Percentiles rank a stretch among this genome's conserved stretches.
Evolutionary conservation across 2,888 invertebrate species (phyloP).

Genomic region (Eupithecia subumbrata): DNA sequence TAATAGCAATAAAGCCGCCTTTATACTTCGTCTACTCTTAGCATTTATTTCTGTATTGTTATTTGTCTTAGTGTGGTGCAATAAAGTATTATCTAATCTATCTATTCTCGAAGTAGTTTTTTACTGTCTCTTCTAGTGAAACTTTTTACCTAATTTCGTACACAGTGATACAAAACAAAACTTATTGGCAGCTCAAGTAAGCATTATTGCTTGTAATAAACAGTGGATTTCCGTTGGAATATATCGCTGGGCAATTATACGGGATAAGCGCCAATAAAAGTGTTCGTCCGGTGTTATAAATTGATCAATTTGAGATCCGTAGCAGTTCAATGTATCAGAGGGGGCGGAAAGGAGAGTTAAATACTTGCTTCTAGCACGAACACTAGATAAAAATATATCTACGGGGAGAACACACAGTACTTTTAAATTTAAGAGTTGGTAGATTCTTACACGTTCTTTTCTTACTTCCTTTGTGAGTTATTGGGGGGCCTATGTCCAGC

Average conservation of each 20-base stretch:
- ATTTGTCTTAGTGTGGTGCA: too few relatives aligned
- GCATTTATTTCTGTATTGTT: too few relatives aligned
- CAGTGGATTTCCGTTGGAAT: slow-evolving; percentile 56
- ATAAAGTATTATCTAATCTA: too few relatives aligned
- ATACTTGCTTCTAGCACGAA: slow-evolving; percentile 3
- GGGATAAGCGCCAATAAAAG: slow-evolving; percentile 76
- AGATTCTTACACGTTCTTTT: not conserved
- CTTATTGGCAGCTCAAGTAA: slow-evolving; percentile 23
- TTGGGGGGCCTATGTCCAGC: not conserved
- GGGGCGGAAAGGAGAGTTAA: slow-evolving; percentile 8
- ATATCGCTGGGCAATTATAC: slow-evolving; percentile 70
- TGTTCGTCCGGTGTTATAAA: slow-evolving; percentile 68
- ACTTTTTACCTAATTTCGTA: not conserved
- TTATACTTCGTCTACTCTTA: too few relatives aligned
- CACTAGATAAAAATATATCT: not conserved
- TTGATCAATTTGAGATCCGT: slow-evolving; percentile 64
- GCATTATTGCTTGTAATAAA: slow-evolving; percentile 35
- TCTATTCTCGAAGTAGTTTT: not conserved
- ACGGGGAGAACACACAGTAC: not conserved
- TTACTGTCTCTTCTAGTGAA: not conserved
- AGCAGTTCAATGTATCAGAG: slow-evolving; percentile 53
- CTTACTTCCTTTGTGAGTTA: not conserved
- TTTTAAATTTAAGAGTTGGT: not conserved
- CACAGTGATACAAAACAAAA: not conserved
- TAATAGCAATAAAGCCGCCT: too few relatives aligned